phyloP scores from a whole-genome alignment of 1,140 invertebrate species.

The Galleria mellonella region DNA sequence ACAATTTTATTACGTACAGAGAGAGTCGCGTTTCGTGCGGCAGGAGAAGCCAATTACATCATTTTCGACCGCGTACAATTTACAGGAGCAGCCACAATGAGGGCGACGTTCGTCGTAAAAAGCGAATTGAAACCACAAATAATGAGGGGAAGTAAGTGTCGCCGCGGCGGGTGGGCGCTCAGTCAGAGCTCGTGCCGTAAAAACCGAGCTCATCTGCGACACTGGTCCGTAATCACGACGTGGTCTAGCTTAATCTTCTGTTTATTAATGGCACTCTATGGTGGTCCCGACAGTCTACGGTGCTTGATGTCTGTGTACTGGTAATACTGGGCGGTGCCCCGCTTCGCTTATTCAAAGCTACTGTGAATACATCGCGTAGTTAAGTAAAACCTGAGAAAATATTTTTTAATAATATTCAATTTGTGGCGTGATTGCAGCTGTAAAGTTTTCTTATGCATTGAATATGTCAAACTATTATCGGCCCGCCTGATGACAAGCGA shows the following conservation, averaged over 20 bases:
- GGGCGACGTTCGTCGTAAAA: conserved; percentile 56
- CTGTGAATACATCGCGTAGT: no score
- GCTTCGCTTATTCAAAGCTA: no score
- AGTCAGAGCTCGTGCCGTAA: conserved; percentile 52
- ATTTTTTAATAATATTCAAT: no score
- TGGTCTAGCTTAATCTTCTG: conserved; percentile 53
- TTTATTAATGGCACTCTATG: conserved; percentile 51
- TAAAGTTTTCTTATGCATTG: no score
- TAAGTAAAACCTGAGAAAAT: no score
- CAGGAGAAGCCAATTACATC: conserved; percentile 24
- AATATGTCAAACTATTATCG: no score
- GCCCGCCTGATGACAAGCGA: no score
- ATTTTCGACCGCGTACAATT: conserved; percentile 34
- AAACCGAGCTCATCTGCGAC: conserved; percentile 61
- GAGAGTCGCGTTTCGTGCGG: conserved; percentile 5
- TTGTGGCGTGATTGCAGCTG: no score
- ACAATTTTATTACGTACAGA: background rate
- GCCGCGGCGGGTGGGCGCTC: conserved; percentile 57
- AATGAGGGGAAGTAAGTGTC: conserved; percentile 50
- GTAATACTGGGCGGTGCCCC: no score
- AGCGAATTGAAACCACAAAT: conserved; percentile 70
- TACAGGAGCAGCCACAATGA: conserved; percentile 29
- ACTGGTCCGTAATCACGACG: conserved; percentile 31
- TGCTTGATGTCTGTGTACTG: conserved; percentile 19
- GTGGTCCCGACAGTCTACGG: conserved; percentile 21